A percentile compares a stretch with the other conserved stretches of the same genome.
These are phyloP conservation scores for Numenius arquata DNA, from an alignment of 2,113 vertebrate species.

Conservation along the genomic window DNA sequence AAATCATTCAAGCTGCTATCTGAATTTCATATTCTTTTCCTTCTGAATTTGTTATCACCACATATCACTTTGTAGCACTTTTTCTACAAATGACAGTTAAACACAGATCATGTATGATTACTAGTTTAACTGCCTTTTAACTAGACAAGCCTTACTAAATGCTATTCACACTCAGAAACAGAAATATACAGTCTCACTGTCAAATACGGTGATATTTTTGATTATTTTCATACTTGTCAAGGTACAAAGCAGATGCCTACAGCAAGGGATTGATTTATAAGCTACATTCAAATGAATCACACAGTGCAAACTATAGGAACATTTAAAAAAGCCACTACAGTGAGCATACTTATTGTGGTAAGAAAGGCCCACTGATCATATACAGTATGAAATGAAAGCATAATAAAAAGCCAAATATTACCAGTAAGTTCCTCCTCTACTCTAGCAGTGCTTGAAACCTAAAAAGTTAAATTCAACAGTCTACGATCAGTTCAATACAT, in stretches of 20 bases:
- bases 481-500: background rate
- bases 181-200: background rate
- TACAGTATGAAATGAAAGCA: background rate
- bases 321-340: background rate
- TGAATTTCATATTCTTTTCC: conserved; percentile 75
- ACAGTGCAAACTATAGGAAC: background rate
- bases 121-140: conserved; percentile 65
- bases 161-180: conserved; percentile 51
- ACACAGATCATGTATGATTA: conserved; percentile 50
- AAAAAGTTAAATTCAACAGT: background rate
- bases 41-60: conserved; percentile 71
- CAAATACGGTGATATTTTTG: background rate
- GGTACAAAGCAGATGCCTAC: background rate
- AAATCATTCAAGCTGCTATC: conserved; percentile 75
- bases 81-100: conserved; percentile 34
- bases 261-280: background rate
- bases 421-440: background rate
- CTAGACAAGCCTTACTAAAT: conserved; percentile 42
- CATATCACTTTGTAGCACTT: conserved; percentile 64
- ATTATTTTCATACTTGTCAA: conserved; percentile 16
- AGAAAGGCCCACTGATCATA: background rate
- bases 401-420: background rate
- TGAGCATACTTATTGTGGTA: background rate
- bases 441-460: background rate
- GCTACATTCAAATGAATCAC: background rate